phyloP scores from a whole-genome alignment of 2,888 invertebrate species.

The Colostygia pectinataria region DNA sequence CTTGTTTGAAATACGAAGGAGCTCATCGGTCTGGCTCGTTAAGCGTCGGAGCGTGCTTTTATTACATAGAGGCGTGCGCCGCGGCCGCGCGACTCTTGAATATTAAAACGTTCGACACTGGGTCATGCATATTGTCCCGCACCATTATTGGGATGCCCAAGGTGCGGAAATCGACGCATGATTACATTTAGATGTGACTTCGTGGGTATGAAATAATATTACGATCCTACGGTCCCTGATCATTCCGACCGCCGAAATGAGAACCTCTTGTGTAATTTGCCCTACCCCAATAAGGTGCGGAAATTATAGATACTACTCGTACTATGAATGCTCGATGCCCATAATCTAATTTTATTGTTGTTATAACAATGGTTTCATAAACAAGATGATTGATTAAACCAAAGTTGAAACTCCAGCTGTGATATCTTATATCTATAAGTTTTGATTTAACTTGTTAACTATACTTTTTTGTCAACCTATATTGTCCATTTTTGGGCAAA shows the following conservation, averaged over 20 bases:
- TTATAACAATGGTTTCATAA: no score
- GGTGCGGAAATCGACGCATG: conserved; percentile 48
- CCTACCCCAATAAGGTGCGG: neutral
- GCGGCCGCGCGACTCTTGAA: conserved; percentile 71
- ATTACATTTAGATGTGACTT: conserved; percentile 43
- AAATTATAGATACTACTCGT: neutral
- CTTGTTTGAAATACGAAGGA: conserved; percentile 81
- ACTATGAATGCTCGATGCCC: neutral
- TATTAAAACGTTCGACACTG: conserved; percentile 71
- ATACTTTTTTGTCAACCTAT: no score
- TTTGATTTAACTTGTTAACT: no score
- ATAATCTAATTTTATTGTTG: no score
- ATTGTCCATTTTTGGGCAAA: no score
- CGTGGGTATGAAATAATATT: neutral
- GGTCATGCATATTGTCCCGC: conserved; percentile 74
- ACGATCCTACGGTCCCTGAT: neutral
- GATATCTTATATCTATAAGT: no score
- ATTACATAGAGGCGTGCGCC: conserved; percentile 75
- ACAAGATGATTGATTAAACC: no score
- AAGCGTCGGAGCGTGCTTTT: conserved; percentile 81
- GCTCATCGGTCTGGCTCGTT: conserved; percentile 79
- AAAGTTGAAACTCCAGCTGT: no score
- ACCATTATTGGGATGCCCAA: conserved; percentile 50
- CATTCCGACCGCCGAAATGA: conserved; percentile 3
- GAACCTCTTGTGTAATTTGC: neutral